Evolutionary conservation across 2,113 vertebrate genomes (phyloP), one percentile per base, ranked within the genome.

Genomic region (Nipponia nippon): DNA sequence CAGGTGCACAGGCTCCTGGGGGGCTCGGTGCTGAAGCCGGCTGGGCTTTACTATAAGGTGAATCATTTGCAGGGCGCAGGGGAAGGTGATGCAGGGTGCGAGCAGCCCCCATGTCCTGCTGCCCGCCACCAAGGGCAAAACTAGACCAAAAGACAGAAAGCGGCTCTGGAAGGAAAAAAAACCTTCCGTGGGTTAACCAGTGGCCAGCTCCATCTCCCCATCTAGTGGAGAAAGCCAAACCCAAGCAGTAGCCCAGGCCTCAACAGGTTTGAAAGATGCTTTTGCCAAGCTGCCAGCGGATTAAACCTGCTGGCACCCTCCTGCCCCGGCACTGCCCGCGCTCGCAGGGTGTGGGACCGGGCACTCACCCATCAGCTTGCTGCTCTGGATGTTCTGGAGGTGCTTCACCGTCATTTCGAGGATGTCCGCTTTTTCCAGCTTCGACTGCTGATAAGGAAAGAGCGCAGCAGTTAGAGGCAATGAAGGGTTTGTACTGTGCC

Each of bases 331-430:
- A 10, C 56, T 53, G 69, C 52, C 52, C 1, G 6, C 0, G 2
- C 53, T 16, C 3, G 9, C 25, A n/a, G 42, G n/a, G 42, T 42
- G 20, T 4, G 49, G 50, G 30, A 36, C 34, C 2, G 3, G 66
- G 27, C 30, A 89, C 98, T 99, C 95, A 99, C 99, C 98, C 83
- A 97, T 97, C 62, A 98, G 80, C 96, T 97, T 98, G 82, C 79
- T 98, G 91, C 91, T 98, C 96, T 99, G 98, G 95, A 99, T 99
- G 94, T 99, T 99, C 95, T 99, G 99, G 66, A 99, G 98, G 90
- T 99, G 99, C 94, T 99, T 99, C 82, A 99, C 99, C 3, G 99
- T 99, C 99, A 99, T 99, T 94, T 99, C 99, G 7, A 99, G 98
- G 82, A 99, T 99, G 83, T 99, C 99, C 9, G 99, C 99, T 76